Evolutionary conservation across 2,888 invertebrate genomes (phyloP), one percentile per base, ranked within the genome.

Genomic region (Malthinus seriepunctatus): DNA sequence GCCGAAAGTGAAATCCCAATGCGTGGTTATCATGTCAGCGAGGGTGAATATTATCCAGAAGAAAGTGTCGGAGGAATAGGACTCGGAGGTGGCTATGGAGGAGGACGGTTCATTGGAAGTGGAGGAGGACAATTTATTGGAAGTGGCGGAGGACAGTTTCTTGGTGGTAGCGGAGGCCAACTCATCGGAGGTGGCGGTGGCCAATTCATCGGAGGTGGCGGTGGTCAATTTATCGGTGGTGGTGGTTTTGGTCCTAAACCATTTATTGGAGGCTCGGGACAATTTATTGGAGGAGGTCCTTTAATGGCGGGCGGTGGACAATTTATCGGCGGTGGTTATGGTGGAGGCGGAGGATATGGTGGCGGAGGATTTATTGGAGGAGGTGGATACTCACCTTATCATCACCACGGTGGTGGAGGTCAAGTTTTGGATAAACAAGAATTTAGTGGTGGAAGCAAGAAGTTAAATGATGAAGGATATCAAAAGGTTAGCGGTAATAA

Each of bases 391-490:
- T 33, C 55, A 4, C 32, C 38, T 10, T 8, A 35, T 32, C 37
- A 68, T 77, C 64, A 62, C 8, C 54, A 62, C 31, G 69, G 68
- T 9, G 59, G 64, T 3, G 76, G 76, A 2, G 75, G 75, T 3
- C 72, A 73, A 64, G 82, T 80, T 56, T 78, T 84, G 0, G 84
- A 85, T 64, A 84, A 84, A 65, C 82, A 82, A 51, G 80, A 81
- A 3, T 85, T 82, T 66, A 84, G 83, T 49, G 81, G 81, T 5
- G 84, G 80, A 9, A 83, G 84, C 62, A 85, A 85, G 68, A 84
- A 84, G 64, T 77, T 80, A 2, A 83, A 82, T 4, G 85, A 82
- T 65, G 82, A 81, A 66, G 82, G 82, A 63, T 72, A 81, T 57
- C 82, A 84, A 61, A 84, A 84, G 66, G 64, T 82, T 1, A 80